Conservation (phyloP, 2,888 invertebrate genomes). For the Nasonia oneida region DNA sequence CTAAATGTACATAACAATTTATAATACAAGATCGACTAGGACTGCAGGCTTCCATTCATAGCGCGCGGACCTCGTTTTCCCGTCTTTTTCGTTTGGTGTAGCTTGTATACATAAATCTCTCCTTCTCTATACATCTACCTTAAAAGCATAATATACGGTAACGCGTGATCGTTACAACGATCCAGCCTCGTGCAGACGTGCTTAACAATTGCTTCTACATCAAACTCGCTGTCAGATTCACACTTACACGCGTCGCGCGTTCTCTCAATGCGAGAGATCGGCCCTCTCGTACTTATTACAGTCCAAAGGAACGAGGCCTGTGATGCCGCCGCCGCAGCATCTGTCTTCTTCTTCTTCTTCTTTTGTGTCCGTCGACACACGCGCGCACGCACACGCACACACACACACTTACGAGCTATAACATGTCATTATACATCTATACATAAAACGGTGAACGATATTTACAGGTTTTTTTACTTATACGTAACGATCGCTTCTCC, state of each 20-base stretch:
- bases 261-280: background rate
- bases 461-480: conserved; percentile 8
- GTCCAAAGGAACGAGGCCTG: background rate
- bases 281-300: background rate
- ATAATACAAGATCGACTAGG: conserved; percentile 73
- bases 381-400: background rate
- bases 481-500: background rate
- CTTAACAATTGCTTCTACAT: conserved; percentile 33
- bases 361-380: background rate
- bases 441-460: conserved; percentile 34
- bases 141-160: conserved; percentile 50
- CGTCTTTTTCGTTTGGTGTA: conserved; percentile 70
- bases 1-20: conserved; percentile 68
- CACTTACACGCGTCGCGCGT: conserved; percentile 14
- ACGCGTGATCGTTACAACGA: conserved; percentile 8
- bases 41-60: conserved; percentile 63
- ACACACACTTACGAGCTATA: background rate
- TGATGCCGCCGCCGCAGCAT: background rate
- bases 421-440: background rate
- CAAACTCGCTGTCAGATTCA: conserved; percentile 28
- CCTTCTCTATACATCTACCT: conserved; percentile 15
- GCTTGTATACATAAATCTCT: conserved; percentile 49
- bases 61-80: conserved; percentile 55
- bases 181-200: background rate
- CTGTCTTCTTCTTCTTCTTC: background rate